Conservation (phyloP, 2,113 vertebrate species). For the Burhinus bistriatus region DNA sequence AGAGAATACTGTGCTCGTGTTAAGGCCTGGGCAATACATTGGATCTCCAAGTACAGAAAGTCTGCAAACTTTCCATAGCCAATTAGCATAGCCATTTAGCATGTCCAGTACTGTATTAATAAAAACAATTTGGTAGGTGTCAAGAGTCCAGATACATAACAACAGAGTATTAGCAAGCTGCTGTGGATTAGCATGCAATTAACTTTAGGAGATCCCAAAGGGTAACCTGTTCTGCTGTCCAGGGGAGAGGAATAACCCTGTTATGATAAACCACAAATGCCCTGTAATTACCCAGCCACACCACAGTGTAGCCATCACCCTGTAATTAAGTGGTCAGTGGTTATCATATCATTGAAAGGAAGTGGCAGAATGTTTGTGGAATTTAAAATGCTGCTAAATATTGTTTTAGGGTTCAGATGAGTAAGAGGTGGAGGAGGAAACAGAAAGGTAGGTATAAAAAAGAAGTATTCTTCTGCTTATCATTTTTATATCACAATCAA, state of each 20-base stretch:
- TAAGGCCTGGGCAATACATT: fast-evolving
- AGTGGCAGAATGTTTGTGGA: not conserved
- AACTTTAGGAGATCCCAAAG: not conserved
- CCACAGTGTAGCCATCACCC: not conserved
- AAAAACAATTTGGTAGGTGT: not conserved
- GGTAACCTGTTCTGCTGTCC: not conserved
- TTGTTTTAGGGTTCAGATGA: not conserved
- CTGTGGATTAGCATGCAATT: not conserved
- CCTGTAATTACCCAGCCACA: not conserved
- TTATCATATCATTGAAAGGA: not conserved
- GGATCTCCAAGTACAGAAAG: not conserved
- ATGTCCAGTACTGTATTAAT: not conserved
- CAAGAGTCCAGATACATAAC: not conserved
- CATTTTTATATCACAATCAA: not conserved
- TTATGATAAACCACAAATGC: not conserved
- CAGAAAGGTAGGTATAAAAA: not conserved
- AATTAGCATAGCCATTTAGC: not conserved
- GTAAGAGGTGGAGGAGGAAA: not conserved
- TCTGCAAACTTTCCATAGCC: not conserved
- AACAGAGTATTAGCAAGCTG: not conserved
- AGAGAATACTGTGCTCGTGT: not conserved
- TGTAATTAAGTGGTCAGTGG: not conserved
- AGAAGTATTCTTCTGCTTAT: not conserved
- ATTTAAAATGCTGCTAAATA: not conserved
- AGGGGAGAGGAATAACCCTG: not conserved